Evolutionary conservation across 2,888 invertebrate species (phyloP).

Genomic region (Apeira syringaria): DNA sequence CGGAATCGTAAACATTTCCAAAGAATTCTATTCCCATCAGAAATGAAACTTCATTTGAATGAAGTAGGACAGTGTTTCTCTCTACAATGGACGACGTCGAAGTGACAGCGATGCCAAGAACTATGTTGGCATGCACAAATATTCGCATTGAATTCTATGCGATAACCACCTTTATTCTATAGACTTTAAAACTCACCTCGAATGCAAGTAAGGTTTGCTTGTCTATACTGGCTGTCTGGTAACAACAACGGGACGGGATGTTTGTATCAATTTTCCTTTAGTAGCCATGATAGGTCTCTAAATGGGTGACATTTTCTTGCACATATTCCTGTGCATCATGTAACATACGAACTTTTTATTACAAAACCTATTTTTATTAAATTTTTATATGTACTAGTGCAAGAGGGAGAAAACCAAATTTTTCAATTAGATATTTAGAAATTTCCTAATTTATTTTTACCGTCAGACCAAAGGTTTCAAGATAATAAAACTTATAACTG

Average conservation of each 20-base stretch:
- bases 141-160: background rate
- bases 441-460: no score
- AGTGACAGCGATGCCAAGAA: conserved; percentile 25
- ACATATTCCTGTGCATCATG: conserved; percentile 26
- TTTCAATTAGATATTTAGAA: no score
- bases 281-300: conserved; percentile 26
- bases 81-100: conserved; percentile 16
- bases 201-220: conserved; percentile 5
- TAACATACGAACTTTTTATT: no score
- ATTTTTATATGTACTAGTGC: no score
- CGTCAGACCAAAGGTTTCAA: no score
- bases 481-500: no score
- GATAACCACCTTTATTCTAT: conserved; percentile 6
- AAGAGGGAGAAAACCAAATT: no score
- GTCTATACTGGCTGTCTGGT: conserved; percentile 22
- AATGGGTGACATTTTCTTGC: conserved; percentile 21
- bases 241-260: conserved; percentile 25
- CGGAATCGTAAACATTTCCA: conserved; percentile 3
- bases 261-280: conserved; percentile 34
- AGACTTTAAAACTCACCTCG: conserved; percentile 1
- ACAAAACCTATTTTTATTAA: no score
- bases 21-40: conserved; percentile 10
- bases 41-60: conserved; percentile 14
- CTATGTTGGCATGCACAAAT: conserved; percentile 20
- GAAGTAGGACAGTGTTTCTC: conserved; percentile 21